Percentiles rank a stretch among this genome's conserved stretches.
Conservation (phyloP, 2,113 vertebrate species). For the Cettia cetti region DNA sequence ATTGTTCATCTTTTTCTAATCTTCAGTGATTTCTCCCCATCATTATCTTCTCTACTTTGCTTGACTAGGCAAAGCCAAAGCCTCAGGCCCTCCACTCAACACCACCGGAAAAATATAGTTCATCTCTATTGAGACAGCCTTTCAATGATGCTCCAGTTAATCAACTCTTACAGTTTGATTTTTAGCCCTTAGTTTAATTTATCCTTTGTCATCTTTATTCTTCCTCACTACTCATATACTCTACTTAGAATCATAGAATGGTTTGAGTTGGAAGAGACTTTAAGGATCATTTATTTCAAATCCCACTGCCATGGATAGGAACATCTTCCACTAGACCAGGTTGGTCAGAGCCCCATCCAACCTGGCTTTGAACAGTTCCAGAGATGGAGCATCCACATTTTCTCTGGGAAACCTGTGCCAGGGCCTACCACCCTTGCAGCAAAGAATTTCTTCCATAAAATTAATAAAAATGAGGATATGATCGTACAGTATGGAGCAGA, state of each 20-base stretch:
- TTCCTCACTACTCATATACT: background rate
- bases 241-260: background rate
- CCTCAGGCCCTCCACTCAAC: background rate
- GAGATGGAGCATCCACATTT: background rate
- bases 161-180: background rate
- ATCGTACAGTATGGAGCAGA: background rate
- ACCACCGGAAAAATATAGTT: background rate
- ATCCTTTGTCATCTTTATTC: background rate
- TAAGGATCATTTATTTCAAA: background rate
- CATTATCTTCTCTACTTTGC: background rate
- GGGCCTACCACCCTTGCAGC: background rate
- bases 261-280: background rate
- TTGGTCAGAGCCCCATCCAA: background rate
- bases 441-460: background rate
- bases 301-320: background rate
- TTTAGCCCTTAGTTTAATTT: background rate
- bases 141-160: background rate
- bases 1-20: background rate
- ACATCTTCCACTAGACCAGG: background rate
- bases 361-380: too few relatives aligned
- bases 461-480: background rate
- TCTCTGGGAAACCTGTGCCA: background rate
- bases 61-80: background rate
- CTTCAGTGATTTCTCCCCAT: background rate
- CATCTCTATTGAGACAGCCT: background rate